Evolutionary conservation across 2,888 invertebrate genomes (phyloP), one percentile per base, ranked within the genome.

Genomic region (Lydus trimaculatus): DNA sequence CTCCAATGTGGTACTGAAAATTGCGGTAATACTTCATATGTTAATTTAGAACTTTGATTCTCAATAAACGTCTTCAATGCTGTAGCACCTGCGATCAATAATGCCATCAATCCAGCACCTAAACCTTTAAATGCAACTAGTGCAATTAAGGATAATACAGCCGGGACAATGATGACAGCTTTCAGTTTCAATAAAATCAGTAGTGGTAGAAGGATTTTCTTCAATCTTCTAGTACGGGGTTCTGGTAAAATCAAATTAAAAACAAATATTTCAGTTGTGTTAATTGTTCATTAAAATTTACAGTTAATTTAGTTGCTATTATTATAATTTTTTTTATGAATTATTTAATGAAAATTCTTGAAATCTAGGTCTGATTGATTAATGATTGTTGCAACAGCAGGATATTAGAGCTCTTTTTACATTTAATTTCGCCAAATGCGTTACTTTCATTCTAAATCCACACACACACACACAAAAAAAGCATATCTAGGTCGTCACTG

Each of bases 41-140:
- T 80, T 5, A 84, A 73, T 63, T 81, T 82, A 0, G 81, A 77
- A 4, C 77, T 75, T 56, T 66, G 66, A 4, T 56, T 58, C 58
- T 84, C 83, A n/a, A 84, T 66, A 0, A 83, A 66, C 62, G 79
- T 80, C 72, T 84, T 84, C 58, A 85, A 77, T 6, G 82, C 84
- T 0, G 81, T 78, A 0, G 81, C 84, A 48, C 89, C 89, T 28
- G 91, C 89, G 48, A 91, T 84, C 43, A 90, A 83, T 71, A 91
- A 84, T 31, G 91, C 90, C 72, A 90, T 85, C 58, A 90, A 79
- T 61, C 91, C 90, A 33, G 89, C 87, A 67, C 89, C 90, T 64
- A 91, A 85, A 65, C 90, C 91, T 83, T 91, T 91, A 76, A 91
- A 87, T 9, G 91, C 89, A 61, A 91, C 86, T 70, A 91, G 83